Percentiles rank a stretch among this genome's conserved stretches.
These are phyloP conservation scores for Dynastes hyllus DNA, from an alignment of 2,888 invertebrate genomes.

Conservation along the genomic window DNA sequence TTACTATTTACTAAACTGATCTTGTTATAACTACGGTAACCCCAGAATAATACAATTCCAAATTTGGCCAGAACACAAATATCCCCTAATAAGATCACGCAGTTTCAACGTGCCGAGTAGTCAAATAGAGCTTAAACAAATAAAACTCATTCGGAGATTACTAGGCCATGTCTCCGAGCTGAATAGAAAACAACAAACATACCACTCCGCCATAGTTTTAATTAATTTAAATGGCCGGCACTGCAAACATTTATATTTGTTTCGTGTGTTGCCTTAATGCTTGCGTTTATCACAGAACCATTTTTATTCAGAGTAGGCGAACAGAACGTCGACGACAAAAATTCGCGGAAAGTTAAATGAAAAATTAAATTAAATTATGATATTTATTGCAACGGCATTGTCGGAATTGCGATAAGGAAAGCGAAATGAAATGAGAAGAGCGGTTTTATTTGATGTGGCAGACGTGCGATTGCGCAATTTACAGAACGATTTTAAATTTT, in stretches of 20 bases:
- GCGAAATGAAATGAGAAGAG: neutral
- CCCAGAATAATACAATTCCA: neutral
- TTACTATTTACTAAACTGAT: neutral
- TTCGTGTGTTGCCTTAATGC: neutral
- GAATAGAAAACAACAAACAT: conserved; percentile 30
- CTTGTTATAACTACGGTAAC: neutral
- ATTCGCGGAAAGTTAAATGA: conserved; percentile 6
- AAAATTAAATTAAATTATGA: conserved; percentile 43
- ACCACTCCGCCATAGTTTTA: conserved; percentile 20
- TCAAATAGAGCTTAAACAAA: conserved; percentile 20
- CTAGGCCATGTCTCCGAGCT: conserved; percentile 4
- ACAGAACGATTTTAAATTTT: too few species aligned
- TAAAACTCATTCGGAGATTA: conserved; percentile 15
- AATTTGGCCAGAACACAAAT: conserved; percentile 5
- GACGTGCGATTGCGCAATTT: neutral
- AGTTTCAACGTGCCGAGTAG: neutral
- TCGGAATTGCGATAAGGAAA: conserved; percentile 9
- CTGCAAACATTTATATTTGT: conserved; percentile 33
- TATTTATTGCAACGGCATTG: conserved; percentile 35
- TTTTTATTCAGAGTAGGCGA: conserved; percentile 36
- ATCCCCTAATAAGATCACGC: conserved; percentile 21
- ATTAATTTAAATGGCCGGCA: conserved; percentile 32
- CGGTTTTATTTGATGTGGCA: conserved; percentile 9
- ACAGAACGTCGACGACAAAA: conserved; percentile 28
- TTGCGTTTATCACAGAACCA: conserved; percentile 13